A percentile compares a stretch with the other conserved stretches of the same genome.
These are phyloP conservation scores for Lophius piscatorius DNA, from an alignment of 2,113 vertebrate genomes.

Conservation along the genomic window DNA sequence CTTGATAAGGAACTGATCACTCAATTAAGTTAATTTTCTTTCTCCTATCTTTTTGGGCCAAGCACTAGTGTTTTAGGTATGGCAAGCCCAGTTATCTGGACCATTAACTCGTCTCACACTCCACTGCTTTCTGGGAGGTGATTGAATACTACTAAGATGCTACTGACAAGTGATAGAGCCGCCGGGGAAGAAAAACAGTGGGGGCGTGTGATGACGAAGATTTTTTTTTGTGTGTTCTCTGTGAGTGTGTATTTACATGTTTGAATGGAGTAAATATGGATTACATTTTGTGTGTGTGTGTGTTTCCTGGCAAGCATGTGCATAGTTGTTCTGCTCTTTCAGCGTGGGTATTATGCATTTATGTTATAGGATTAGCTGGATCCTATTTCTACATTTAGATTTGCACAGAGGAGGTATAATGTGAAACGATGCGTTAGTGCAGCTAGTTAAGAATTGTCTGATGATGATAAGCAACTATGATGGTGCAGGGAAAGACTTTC, in stretches of 20 bases:
- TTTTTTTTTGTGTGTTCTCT: conserved; percentile 45
- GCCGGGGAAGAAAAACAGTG: conserved; percentile 41
- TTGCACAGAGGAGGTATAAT: conserved; percentile 91
- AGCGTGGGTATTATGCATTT: conserved; percentile 69
- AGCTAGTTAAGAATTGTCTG: conserved; percentile 84
- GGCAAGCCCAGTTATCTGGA: conserved; percentile 55
- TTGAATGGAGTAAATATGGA: conserved; percentile 27
- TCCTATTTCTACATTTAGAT: conserved; percentile 92
- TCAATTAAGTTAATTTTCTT: conserved; percentile 36
- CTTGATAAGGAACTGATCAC: conserved; percentile 62
- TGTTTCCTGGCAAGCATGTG: conserved; percentile 58
- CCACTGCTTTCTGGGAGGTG: conserved; percentile 52
- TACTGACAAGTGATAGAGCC: conserved; percentile 69
- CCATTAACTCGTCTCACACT: conserved; percentile 64
- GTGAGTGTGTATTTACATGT: conserved; percentile 67
- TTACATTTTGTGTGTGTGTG: conserved; percentile 33
- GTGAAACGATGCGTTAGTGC: conserved; percentile 92
- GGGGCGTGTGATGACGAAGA: conserved; percentile 35
- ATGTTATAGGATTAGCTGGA: conserved; percentile 80
- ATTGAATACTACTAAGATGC: conserved; percentile 64
- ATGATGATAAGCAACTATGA: conserved; percentile 75
- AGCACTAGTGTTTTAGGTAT: conserved; percentile 42
- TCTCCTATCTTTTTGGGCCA: conserved; percentile 39
- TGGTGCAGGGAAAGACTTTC: conserved; percentile 37
- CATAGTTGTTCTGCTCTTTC: conserved; percentile 63